Conservation (phyloP, 2,113 vertebrate genomes). For the Catharus bicknelli region DNA sequence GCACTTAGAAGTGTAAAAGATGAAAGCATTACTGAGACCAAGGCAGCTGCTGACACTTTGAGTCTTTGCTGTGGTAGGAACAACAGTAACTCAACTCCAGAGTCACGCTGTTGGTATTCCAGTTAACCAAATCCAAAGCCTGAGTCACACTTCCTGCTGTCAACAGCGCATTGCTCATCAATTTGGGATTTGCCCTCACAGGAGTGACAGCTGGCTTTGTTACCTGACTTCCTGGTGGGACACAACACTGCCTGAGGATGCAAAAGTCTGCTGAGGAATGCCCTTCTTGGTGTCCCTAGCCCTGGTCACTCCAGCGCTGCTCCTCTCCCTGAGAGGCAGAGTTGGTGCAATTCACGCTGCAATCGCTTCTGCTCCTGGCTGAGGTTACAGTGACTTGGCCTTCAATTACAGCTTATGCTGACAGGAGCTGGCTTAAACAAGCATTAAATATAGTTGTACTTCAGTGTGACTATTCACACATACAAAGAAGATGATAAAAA, state of each 20-base stretch:
- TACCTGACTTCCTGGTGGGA: background rate
- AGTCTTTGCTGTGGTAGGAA: background rate
- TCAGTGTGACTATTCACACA: conserved; percentile 11
- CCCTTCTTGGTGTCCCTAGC: background rate
- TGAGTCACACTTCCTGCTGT: background rate
- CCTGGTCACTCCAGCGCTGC: background rate
- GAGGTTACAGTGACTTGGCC: background rate
- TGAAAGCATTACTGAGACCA: background rate
- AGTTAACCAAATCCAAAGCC: background rate
- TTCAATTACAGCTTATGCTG: background rate
- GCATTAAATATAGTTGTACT: conserved; percentile 18
- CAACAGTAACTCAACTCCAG: background rate
- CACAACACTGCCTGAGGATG: background rate
- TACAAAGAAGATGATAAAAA: conserved; percentile 35
- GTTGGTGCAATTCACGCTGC: background rate
- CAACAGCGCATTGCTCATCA: background rate
- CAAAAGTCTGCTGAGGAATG: background rate
- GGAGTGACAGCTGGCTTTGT: background rate
- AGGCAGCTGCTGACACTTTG: background rate
- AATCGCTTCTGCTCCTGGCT: fast-evolving
- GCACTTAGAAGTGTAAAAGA: background rate
- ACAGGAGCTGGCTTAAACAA: conserved; percentile 25
- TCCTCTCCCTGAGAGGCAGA: background rate
- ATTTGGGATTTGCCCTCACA: background rate
- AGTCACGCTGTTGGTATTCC: background rate